Conservation (phyloP, 2,888 invertebrate genomes). For the Melinaea menophilus region DNA sequence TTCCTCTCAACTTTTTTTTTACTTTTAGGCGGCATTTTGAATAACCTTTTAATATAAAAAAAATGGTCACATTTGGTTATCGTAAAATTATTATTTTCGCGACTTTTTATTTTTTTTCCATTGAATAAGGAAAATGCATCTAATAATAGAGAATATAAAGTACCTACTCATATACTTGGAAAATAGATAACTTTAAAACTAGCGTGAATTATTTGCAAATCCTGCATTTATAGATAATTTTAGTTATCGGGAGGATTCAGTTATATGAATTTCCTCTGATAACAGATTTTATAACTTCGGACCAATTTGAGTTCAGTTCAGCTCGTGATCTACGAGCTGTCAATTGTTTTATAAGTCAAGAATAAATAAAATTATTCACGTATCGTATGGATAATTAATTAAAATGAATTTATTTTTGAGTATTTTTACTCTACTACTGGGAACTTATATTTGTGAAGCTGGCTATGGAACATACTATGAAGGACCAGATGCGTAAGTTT, state of each 20-base stretch:
- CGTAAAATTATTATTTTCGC: background rate
- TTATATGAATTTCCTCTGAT: conserved; percentile 49
- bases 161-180: background rate
- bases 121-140: background rate
- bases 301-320: conserved; percentile 50
- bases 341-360: conserved; percentile 36
- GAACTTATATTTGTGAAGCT: conserved; percentile 48
- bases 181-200: conserved; percentile 16
- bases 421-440: conserved; percentile 49
- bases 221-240: conserved; percentile 37
- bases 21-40: too few species aligned
- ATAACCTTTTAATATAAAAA: too few species aligned
- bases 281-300: conserved; percentile 42
- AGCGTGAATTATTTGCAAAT: conserved; percentile 30
- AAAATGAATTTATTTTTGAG: conserved; percentile 50
- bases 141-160: background rate
- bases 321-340: conserved; percentile 48
- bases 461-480: conserved; percentile 48
- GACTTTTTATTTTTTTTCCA: background rate
- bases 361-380: conserved; percentile 40
- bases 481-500: conserved; percentile 35
- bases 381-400: conserved; percentile 25
- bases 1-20: too few species aligned
- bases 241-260: conserved; percentile 50
- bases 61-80: too few species aligned